Percentiles rank a stretch among this genome's conserved stretches.
These are phyloP conservation scores for Drosophila repletoides DNA, from an alignment of 1,140 invertebrate genomes.

Conservation along the genomic window DNA sequence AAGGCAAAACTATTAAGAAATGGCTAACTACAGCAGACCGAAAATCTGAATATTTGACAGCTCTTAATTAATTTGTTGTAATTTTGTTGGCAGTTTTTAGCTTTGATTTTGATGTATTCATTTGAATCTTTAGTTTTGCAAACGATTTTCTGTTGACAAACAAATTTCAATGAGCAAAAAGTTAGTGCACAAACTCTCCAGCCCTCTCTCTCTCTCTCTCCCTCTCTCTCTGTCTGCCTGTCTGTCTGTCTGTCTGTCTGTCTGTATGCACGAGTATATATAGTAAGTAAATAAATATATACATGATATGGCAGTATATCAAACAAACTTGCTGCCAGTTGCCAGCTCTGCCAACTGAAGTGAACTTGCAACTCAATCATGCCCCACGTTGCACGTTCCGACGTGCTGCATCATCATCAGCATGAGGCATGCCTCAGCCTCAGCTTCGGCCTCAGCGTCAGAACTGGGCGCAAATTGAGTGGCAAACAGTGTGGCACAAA, in stretches of 20 bases:
- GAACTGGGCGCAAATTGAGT: conserved; percentile 37
- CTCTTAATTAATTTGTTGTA: conserved; percentile 31
- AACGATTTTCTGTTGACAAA: conserved; percentile 4
- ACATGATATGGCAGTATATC: background rate
- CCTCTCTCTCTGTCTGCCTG: no score
- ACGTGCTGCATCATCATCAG: no score
- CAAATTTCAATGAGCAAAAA: conserved; percentile 27
- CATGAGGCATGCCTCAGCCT: background rate
- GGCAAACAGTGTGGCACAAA: conserved; percentile 21
- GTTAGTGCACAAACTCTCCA: conserved; percentile 12
- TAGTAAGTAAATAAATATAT: background rate
- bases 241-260: background rate
- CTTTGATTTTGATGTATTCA: conserved; percentile 11
- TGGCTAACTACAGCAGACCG: background rate
- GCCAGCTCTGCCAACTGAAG: no score
- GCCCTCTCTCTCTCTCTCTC: no score
- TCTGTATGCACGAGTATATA: background rate
- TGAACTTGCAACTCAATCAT: conserved; percentile 16
- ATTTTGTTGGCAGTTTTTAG: background rate
- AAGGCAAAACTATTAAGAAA: no score
- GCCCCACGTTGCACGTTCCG: background rate
- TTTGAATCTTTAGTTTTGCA: conserved; percentile 17
- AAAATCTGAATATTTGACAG: conserved; percentile 16
- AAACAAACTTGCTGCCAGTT: background rate
- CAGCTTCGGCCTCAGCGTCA: conserved; percentile 18